These are phyloP conservation scores for Parnassius glacialis DNA, from an alignment of 2,888 invertebrate species.

Conservation along the genomic window DNA sequence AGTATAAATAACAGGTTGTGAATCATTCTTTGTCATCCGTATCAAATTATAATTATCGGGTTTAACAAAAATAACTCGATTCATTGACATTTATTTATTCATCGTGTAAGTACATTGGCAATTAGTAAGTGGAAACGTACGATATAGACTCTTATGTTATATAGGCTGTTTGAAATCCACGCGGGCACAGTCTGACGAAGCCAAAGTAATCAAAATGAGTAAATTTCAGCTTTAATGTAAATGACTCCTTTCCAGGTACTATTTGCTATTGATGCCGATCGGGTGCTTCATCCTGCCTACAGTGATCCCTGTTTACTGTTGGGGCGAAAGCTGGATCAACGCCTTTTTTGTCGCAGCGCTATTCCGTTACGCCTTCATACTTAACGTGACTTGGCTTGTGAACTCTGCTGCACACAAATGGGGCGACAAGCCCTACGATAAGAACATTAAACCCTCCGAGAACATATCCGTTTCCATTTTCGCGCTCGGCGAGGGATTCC, in stretches of 20 bases:
- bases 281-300: conserved; percentile 90
- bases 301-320: conserved; percentile 86
- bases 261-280: conserved; percentile 86
- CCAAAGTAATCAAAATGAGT: no score
- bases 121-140: no score
- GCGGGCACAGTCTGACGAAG: no score
- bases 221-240: background rate
- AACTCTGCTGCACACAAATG: conserved; percentile 94
- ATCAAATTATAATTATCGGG: no score
- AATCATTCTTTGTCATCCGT: no score
- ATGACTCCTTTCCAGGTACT: conserved; percentile 79
- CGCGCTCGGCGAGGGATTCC: conserved; percentile 90
- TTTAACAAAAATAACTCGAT: no score
- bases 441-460: conserved; percentile 86
- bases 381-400: conserved; percentile 94
- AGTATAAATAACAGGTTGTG: no score
- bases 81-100: no score
- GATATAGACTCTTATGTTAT: no score
- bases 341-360: conserved; percentile 86
- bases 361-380: conserved; percentile 88
- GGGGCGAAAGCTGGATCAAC: conserved; percentile 87
- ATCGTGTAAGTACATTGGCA: no score
- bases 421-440: conserved; percentile 88
- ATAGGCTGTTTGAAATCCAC: no score
- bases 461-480: conserved; percentile 85